Base-by-base conservation (phyloP, 2,888 invertebrate species). In the Lapara coniferarum region DNA sequence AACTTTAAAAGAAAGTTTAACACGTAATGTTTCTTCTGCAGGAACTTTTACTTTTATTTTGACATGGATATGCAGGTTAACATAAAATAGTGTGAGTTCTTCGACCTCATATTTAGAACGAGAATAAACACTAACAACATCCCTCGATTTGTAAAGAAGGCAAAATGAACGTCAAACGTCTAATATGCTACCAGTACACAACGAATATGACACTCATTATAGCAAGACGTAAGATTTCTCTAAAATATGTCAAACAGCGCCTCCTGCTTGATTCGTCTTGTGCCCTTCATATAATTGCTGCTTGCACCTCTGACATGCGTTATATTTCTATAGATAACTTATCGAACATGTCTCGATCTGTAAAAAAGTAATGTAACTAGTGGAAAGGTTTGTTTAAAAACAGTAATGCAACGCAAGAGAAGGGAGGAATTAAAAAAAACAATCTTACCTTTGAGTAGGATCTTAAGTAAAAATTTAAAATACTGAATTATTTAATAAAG, bases 171-270 rank as follows among this genome's bases (percentile, higher is more conserved):
- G 67, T 44, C 19, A 51, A 52, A 58, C 55, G 52, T 10, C 72
- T 66, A 66, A 63, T 78, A 57, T 87, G 80, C 85, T 13, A 68
- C 81, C 87, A 69, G 71, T 89, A 85, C 87, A 6, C 69, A 70
- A 67, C 87, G 85, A 92, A 92, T 92, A 92, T 90, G 91, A 92
- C 89, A 91, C 92, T 93, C 92, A 93, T 93, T 93, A 93, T 85
- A 86, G 86, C 85, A 83, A 84, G 85, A 85, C 87, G 84, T 82
- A 89, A 87, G 89, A 92, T 92, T 91, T 89, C 90, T 88, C 91
- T 92, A 91, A 93, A 92, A 93, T 92, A 93, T 92, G 93, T 92
- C 91, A 92, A 92, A 93, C 88, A 89, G 89, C 79, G 76, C 80
- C 72, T 70, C 72, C 77, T 77, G 83, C 81, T 81, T 71, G 80